Percentiles rank a stretch among this genome's conserved stretches.
These are phyloP conservation scores for Micronycteris hirsuta DNA, from an alignment of 2,113 vertebrate genomes.

Conservation along the genomic window DNA sequence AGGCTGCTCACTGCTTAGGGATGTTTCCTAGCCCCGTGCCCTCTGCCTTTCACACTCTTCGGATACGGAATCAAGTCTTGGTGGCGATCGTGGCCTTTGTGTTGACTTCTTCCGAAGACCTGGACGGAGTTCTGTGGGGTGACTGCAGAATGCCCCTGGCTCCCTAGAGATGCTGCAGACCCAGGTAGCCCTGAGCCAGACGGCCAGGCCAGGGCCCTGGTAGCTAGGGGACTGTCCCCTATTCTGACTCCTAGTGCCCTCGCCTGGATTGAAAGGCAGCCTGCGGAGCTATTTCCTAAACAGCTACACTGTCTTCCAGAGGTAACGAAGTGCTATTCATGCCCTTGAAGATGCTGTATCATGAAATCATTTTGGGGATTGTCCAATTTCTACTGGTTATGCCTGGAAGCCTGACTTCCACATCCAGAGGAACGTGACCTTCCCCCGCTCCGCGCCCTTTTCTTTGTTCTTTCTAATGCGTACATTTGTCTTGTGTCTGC, in stretches of 20 bases:
- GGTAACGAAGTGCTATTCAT: fast-evolving
- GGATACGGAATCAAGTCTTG: background rate
- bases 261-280: background rate
- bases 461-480: background rate
- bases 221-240: fast-evolving
- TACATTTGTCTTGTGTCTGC: slow-evolving; percentile 46
- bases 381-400: background rate
- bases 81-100: background rate
- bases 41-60: background rate
- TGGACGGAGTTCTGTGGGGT: background rate
- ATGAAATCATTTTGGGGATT: background rate
- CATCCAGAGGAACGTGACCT: too few relatives aligned
- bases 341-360: background rate
- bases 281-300: background rate
- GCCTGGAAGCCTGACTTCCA: background rate
- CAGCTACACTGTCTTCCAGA: background rate
- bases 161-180: background rate
- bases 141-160: background rate
- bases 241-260: background rate
- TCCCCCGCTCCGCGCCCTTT: background rate
- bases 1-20: background rate
- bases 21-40: background rate
- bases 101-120: background rate
- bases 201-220: background rate
- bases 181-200: background rate